Conservation (phyloP, 2,888 invertebrate genomes). For the Caenorhabditis imperialis region DNA sequence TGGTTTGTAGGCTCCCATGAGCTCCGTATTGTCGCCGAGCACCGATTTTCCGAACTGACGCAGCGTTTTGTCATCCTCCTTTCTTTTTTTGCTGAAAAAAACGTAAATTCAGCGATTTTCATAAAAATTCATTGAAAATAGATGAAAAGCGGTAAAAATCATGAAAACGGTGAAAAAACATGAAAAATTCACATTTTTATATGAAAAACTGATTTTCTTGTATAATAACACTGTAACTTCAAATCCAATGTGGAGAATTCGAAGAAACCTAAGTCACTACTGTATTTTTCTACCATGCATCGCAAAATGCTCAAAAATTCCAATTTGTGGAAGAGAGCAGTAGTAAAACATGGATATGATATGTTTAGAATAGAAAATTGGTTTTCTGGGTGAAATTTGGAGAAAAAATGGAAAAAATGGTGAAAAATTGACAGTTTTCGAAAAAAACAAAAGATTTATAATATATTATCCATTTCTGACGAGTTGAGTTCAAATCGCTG, state of each 20-base stretch:
- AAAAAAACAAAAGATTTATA: no score
- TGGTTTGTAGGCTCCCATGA: conserved; percentile 93
- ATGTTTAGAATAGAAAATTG: no score
- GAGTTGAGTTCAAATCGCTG: no score
- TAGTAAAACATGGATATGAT: conserved; percentile 46
- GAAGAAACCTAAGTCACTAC: conserved; percentile 31
- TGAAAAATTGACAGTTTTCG: background rate
- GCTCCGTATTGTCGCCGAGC: conserved; percentile 83
- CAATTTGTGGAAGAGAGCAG: conserved; percentile 16
- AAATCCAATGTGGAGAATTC: background rate
- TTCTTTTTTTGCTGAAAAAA: conserved; percentile 59
- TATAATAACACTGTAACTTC: conserved; percentile 20
- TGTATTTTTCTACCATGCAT: conserved; percentile 30
- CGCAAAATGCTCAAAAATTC: conserved; percentile 43
- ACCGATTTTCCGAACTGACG: conserved; percentile 34
- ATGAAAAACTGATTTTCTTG: background rate
- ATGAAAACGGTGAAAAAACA: background rate
- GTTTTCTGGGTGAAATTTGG: no score
- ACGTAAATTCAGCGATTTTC: background rate
- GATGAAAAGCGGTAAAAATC: background rate
- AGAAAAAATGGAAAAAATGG: no score
- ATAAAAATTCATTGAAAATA: conserved; percentile 4
- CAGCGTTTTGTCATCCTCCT: conserved; percentile 52
- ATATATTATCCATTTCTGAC: no score
- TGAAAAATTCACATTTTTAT: no score